Base-by-base conservation (phyloP, 2,797 vertebrate genomes). In the Bovichtus diacanthus region DNA sequence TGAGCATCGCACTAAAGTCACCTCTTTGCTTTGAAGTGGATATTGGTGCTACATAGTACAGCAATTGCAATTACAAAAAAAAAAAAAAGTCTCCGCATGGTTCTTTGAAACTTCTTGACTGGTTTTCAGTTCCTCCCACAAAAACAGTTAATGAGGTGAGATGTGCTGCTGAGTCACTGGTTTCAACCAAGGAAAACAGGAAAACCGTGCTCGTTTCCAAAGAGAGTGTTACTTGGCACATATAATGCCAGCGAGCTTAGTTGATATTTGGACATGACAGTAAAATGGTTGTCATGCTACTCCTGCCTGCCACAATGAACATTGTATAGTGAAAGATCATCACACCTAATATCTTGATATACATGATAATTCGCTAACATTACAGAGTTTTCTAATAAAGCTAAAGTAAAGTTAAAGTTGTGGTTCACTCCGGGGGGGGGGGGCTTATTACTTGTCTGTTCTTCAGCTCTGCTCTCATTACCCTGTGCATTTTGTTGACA, bases 141-240 rank as follows among this genome's bases (percentile, higher is more conserved):
- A 2, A 36, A 68, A 70, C 34, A 61, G 6, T 70, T 76, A 54
- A 59, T 71, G 66, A 39, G 50, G 71, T 55, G 65, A 76, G 65
- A 83, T 49, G 39, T 78, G 25, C 59, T 70, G 60, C 53, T 54
- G 62, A 78, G 60, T 64, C 59, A 74, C 73, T 38, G n/a, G 21
- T 70, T 71, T 49, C 2, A 51, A 56, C 12, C 46, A 9, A 8
- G 21, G 23, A 8, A 61, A 66, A 51, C 11, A 38, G 23, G 38
- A 23, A 49, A 47, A 47, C 13, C 3, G 12, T 12, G 49, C 29
- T 56, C 16, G 53, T 61, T 75, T 71, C 81, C 19, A 25, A 31
- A 49, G 6, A 36, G 19, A 18, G 15, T 6, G 6, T 46, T 53
- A 65, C 34, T 6, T 34, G 34, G 9, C 34, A 8, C 31, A 6